phyloP scores from a whole-genome alignment of 1,140 invertebrate species.

The Trichonephila clavata region DNA sequence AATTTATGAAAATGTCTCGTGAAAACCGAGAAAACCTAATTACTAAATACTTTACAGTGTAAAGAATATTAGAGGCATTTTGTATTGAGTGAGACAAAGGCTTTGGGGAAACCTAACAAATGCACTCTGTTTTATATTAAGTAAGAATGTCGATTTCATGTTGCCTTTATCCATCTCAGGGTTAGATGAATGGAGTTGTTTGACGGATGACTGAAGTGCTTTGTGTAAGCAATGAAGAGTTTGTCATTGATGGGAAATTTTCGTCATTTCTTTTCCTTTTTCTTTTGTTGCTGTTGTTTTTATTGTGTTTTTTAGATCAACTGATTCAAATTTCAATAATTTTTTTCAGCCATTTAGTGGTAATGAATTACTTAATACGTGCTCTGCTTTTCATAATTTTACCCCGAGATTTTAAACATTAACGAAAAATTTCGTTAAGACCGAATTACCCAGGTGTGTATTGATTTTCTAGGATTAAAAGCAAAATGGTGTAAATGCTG shows the following conservation, averaged over 20 bases:
- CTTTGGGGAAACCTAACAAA: conserved; percentile 24
- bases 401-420: no score
- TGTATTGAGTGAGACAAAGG: conserved; percentile 58
- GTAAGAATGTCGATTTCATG: not conserved
- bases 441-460: no score
- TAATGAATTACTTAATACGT: no score
- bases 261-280: not conserved
- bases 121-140: conserved; percentile 41
- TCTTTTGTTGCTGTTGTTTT: not conserved
- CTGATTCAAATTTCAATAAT: not conserved
- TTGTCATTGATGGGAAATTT: not conserved
- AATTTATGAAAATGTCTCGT: conserved; percentile 45
- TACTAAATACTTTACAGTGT: conserved; percentile 22
- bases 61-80: conserved; percentile 48
- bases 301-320: not conserved
- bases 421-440: no score
- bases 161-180: conserved; percentile 7
- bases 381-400: no score
- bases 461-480: no score
- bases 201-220: conserved; percentile 13
- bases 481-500: no score
- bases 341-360: not conserved
- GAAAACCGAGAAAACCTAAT: conserved; percentile 60
- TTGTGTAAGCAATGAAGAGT: conserved; percentile 15
- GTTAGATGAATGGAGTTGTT: conserved; percentile 15